Percentiles rank a stretch among this genome's conserved stretches.
phyloP scores from a whole-genome alignment of 1,140 invertebrate genomes.

The Tetramorium simillimum region DNA sequence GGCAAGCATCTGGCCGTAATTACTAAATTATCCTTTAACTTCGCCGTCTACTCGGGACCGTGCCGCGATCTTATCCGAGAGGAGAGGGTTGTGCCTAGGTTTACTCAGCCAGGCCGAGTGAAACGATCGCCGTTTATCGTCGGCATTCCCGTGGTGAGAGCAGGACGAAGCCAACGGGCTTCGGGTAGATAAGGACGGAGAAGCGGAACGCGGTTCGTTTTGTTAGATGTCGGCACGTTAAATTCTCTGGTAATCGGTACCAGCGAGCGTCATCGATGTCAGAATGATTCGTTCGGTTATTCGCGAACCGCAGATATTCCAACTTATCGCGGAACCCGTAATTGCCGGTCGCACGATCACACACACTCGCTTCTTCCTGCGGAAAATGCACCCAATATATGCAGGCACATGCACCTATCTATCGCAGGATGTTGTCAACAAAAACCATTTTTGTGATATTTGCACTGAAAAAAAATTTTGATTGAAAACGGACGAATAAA shows the following conservation, averaged over 20 bases:
- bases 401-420: too few species aligned
- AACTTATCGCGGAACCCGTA: conserved; percentile 13
- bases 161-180: conserved; percentile 8
- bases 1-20: conserved; percentile 75
- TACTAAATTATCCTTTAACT: conserved; percentile 76
- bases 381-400: background rate
- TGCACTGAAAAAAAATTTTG: background rate
- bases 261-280: conserved; percentile 38
- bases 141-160: conserved; percentile 33
- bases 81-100: conserved; percentile 72
- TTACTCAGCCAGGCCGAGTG: conserved; percentile 64
- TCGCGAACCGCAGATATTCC: background rate
- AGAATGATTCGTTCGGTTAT: conserved; percentile 5
- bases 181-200: background rate
- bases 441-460: background rate
- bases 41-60: conserved; percentile 70
- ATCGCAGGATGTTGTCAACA: background rate
- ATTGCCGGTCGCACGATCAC: background rate
- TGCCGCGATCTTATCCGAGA: conserved; percentile 72
- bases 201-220: conserved; percentile 24
- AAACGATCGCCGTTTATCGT: conserved; percentile 73
- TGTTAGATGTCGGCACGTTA: conserved; percentile 25
- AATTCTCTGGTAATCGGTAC: conserved; percentile 45
- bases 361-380: background rate
- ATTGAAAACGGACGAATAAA: too few species aligned